phyloP scores from a whole-genome alignment of 2,113 vertebrate species.

The Hippoglossus stenolepis region DNA sequence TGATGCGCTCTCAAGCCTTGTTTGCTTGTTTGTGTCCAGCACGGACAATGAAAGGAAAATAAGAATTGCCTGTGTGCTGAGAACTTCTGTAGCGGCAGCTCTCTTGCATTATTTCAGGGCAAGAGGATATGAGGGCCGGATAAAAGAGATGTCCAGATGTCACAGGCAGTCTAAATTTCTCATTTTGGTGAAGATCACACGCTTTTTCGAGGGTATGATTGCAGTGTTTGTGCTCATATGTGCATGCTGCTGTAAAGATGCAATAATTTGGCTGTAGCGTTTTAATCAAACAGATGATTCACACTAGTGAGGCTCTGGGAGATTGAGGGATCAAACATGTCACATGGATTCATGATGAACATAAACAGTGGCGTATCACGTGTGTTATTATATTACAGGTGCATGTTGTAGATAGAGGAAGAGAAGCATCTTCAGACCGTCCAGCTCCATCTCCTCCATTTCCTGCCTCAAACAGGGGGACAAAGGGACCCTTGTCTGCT shows the following conservation, averaged over 20 bases:
- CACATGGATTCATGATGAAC: not conserved
- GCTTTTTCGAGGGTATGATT: conserved; percentile 38
- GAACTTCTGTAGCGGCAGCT: conserved; percentile 68
- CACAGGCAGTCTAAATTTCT: conserved; percentile 53
- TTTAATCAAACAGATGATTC: conserved; percentile 11
- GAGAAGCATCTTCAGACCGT: conserved; percentile 47
- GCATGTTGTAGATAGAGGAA: conserved; percentile 16
- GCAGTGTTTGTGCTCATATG: conserved; percentile 34
- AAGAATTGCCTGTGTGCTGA: conserved; percentile 66
- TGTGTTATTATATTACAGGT: conserved; percentile 6
- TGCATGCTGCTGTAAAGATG: conserved; percentile 24
- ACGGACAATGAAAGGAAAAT: conserved; percentile 74
- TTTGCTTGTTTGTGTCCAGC: conserved; percentile 78
- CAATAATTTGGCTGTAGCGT: conserved; percentile 9
- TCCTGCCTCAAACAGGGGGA: conserved; percentile 61
- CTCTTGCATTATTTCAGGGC: conserved; percentile 61
- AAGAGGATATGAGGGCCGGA: conserved; percentile 46
- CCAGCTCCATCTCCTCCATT: conserved; percentile 53
- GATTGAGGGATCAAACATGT: not conserved
- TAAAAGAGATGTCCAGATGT: conserved; percentile 62
- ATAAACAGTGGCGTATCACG: not conserved
- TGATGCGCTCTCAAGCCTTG: conserved; percentile 65
- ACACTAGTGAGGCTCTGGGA: not conserved
- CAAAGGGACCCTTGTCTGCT: conserved; percentile 80
- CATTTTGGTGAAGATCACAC: conserved; percentile 52